Evolutionary conservation across 2,888 invertebrate genomes (phyloP), one percentile per base, ranked within the genome.

Genomic region (Oasisia sp.): DNA sequence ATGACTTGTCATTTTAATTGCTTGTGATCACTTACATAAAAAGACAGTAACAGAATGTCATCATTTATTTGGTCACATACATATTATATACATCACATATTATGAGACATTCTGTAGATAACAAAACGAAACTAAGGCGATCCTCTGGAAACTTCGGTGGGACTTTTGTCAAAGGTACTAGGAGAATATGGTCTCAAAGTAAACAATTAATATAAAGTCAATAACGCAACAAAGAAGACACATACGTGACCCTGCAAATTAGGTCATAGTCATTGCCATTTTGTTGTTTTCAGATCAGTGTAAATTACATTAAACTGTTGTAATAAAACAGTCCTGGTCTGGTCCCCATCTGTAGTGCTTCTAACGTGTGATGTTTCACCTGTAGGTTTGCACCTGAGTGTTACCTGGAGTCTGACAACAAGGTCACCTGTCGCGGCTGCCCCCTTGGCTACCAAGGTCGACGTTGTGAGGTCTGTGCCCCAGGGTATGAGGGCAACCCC

Each of bases 381-480:
- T 92, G 11, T 93, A 96, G 96, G 93, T 96, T 96, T 93, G 94
- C 95, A 91, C 93, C 93, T 8, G 98, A 98, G 5, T 99, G 99
- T 96, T 97, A 97, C 44, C 96, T 98, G 32, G 98, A 97, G 91
- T 91, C 96, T 97, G 98, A 98, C 94, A 98, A 98, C 8, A 97
- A 97, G 93, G 98, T 98, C 0, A 97, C 97, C 5, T 99, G 99
- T 95, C 97, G 98, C 94, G 95, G 95, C 50, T 99, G 99, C 95
- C 97, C 97, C 90, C 97, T 97, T 92, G 99, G 98, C 95, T 98
- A 99, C 0, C 97, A 97, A 2, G 99, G 99, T 0, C 97, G 97
- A 0, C 97, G 97, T 93, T 99, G 99, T 96, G 98, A 99, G 50
- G 94, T 96, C 1, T 99, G 99, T 96, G 97, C 97, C 56, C 97